Evolutionary conservation across 2,888 invertebrate species (phyloP).

Genomic region (Cheilosia grossa): DNA sequence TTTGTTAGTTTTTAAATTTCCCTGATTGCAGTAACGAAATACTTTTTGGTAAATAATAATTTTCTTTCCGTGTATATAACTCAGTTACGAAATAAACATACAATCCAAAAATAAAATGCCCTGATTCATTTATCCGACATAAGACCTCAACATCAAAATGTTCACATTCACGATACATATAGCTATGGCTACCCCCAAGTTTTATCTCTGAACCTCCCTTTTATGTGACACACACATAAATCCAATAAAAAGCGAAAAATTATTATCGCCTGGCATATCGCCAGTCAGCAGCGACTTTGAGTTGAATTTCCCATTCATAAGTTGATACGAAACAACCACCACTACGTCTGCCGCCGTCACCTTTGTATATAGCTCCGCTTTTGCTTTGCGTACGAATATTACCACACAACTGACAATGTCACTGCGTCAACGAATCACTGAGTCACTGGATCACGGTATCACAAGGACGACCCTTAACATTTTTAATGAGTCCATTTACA

Average conservation of each 20-base stretch:
- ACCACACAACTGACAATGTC: neutral
- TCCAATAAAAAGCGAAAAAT: constrained; percentile 37
- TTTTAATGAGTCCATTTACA: constrained; percentile 68
- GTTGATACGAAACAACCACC: constrained; percentile 24
- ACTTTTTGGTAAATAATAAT: too few relatives aligned
- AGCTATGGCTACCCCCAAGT: neutral
- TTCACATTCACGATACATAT: neutral
- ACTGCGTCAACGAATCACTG: neutral
- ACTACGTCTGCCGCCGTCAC: constrained; percentile 10
- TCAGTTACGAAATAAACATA: too few relatives aligned
- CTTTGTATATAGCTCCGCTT: neutral
- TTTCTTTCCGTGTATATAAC: too few relatives aligned
- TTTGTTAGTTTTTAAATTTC: too few relatives aligned
- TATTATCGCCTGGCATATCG: constrained; percentile 38
- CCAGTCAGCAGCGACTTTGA: constrained; percentile 33
- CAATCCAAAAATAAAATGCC: too few relatives aligned
- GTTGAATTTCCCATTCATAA: constrained; percentile 45
- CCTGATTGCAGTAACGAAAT: too few relatives aligned
- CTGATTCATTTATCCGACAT: too few relatives aligned
- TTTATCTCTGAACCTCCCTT: neutral
- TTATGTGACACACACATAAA: constrained; percentile 20
- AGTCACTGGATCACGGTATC: neutral
- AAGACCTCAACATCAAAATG: neutral
- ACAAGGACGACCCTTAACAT: constrained; percentile 47
- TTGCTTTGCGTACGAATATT: constrained; percentile 14